phyloP scores from a whole-genome alignment of 2,113 vertebrate genomes.

The Acrocephalus arundinaceus region DNA sequence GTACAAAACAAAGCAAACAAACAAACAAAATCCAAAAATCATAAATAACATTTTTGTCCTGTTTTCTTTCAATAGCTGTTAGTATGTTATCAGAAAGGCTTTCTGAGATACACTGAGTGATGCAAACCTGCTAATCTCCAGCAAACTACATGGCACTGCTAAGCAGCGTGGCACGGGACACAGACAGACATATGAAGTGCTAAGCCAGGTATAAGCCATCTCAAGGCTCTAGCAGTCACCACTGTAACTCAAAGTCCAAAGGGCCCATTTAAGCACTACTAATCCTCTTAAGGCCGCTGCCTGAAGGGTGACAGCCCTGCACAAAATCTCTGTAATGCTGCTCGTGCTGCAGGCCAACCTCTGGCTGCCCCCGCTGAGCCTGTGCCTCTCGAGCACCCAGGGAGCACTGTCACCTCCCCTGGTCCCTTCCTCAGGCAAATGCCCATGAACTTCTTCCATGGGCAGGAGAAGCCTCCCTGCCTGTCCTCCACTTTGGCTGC shows the following conservation, averaged over 20 bases:
- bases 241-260: background rate
- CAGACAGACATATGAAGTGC: background rate
- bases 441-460: background rate
- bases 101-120: background rate
- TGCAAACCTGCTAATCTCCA: background rate
- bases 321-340: background rate
- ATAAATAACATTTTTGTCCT: background rate
- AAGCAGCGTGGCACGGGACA: background rate
- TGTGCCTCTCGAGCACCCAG: background rate
- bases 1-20: background rate
- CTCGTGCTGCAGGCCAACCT: background rate
- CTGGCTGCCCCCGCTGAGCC: background rate
- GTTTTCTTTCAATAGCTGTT: background rate
- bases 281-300: background rate
- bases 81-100: background rate
- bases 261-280: background rate
- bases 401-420: background rate
- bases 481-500: background rate
- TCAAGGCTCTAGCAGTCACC: conserved; percentile 24
- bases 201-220: conserved; percentile 36
- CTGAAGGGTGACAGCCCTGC: background rate
- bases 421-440: background rate
- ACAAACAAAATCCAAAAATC: background rate
- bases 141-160: background rate
- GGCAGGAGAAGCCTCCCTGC: background rate